Percentiles rank a stretch among this genome's conserved stretches.
Evolutionary conservation across 2,797 vertebrate genomes (phyloP).

Genomic region (Glyptemys insculpta): DNA sequence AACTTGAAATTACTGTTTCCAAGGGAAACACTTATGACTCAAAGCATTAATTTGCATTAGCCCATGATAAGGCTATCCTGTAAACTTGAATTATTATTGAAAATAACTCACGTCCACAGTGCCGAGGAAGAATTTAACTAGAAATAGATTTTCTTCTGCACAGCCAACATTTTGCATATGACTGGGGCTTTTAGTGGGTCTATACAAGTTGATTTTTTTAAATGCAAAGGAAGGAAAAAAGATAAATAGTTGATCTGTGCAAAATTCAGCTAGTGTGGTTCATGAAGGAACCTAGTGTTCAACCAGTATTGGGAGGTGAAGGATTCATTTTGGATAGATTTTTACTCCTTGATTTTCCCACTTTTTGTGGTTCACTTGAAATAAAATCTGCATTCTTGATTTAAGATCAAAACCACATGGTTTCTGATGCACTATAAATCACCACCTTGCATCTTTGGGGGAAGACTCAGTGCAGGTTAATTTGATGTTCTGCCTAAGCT

Average conservation of each 20-base stretch:
- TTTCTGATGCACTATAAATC: conserved; percentile 62
- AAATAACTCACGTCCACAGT: conserved; percentile 65
- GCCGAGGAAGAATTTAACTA: conserved; percentile 66
- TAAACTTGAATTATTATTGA: conserved; percentile 74
- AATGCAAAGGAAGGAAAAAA: not conserved
- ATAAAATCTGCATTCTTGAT: not conserved
- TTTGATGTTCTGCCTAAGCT: conserved; percentile 58
- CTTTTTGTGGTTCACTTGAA: conserved; percentile 50
- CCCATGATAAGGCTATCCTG: conserved; percentile 65
- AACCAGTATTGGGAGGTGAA: not conserved
- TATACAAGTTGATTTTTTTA: not conserved
- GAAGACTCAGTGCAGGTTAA: conserved; percentile 74
- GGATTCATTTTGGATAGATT: conserved; percentile 64
- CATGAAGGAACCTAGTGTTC: conserved; percentile 44
- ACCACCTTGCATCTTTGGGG: conserved; percentile 61
- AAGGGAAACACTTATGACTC: conserved; percentile 77
- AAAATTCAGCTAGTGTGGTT: conserved; percentile 52
- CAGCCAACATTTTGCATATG: not conserved
- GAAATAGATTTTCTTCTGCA: conserved; percentile 54
- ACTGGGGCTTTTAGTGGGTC: not conserved
- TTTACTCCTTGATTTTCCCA: conserved; percentile 32
- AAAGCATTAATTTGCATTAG: conserved; percentile 76
- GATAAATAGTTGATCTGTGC: conserved; percentile 52
- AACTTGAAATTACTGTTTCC: conserved; percentile 76
- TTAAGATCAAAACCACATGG: conserved; percentile 21